phyloP scores from a whole-genome alignment of 1,140 invertebrate species.

The Brachionus calyciflorus region DNA sequence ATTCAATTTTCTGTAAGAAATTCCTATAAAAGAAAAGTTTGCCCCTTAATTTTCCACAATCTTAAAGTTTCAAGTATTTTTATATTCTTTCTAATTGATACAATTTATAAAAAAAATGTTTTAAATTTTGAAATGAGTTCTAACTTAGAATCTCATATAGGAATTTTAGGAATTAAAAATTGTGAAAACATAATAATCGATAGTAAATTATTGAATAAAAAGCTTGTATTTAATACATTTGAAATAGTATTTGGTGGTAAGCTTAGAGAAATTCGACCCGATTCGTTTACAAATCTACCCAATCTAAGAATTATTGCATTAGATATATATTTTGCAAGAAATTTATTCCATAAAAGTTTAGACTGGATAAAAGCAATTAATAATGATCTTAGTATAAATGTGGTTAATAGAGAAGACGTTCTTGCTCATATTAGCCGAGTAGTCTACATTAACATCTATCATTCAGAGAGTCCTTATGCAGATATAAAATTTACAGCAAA shows the following conservation, averaged over 20 bases:
- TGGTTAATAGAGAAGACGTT: neutral
- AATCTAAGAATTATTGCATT: neutral
- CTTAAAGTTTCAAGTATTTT: too few relatives aligned
- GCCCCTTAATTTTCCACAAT: too few relatives aligned
- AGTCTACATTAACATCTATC: neutral
- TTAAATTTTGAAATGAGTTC: neutral
- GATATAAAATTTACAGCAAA: neutral
- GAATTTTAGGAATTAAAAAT: neutral
- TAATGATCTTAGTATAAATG: neutral
- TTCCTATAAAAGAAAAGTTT: too few relatives aligned
- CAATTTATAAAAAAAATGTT: conserved; percentile 15
- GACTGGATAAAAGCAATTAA: conserved; percentile 4
- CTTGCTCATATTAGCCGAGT: neutral
- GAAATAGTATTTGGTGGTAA: neutral
- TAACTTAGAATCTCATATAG: neutral
- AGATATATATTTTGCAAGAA: conserved; percentile 12
- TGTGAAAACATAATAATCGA: neutral
- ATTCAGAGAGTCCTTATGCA: neutral
- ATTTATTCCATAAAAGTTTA: neutral
- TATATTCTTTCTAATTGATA: too few relatives aligned
- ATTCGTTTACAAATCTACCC: neutral
- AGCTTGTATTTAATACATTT: neutral
- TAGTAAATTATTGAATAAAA: neutral
- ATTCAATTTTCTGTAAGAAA: too few relatives aligned
- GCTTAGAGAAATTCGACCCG: neutral